These are phyloP conservation scores for Aplodontia rufa DNA, from an alignment of 2,113 vertebrate genomes.

Conservation along the genomic window DNA sequence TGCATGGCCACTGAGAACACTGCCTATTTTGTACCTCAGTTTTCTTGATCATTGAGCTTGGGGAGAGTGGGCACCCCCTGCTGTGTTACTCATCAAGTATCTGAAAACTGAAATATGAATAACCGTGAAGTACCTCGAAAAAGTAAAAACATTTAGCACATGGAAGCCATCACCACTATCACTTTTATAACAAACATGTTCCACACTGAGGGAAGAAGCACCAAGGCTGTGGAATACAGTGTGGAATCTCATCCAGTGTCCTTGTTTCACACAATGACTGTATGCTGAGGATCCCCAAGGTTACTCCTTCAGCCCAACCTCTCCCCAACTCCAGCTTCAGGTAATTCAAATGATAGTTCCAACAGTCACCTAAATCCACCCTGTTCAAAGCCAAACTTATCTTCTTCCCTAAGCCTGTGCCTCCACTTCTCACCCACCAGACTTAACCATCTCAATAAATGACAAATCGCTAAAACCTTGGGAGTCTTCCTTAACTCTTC, in stretches of 20 bases:
- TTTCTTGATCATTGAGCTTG: not conserved
- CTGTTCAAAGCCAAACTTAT: not conserved
- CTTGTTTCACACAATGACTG: not conserved
- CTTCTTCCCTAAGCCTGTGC: not conserved
- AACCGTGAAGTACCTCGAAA: not conserved
- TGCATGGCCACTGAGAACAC: not conserved
- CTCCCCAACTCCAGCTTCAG: not conserved
- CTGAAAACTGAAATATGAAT: not conserved
- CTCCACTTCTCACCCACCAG: not conserved
- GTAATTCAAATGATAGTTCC: not conserved
- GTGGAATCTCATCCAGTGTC: not conserved
- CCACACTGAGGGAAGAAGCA: not conserved
- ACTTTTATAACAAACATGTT: not conserved
- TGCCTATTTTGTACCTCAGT: not conserved
- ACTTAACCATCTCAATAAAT: not conserved
- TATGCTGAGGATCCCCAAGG: not conserved
- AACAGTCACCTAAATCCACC: not conserved
- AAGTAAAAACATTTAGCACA: not conserved
- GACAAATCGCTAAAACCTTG: not conserved
- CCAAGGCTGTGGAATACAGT: not conserved
- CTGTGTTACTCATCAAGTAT: not conserved
- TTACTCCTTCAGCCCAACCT: not conserved
- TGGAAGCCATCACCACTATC: not conserved
- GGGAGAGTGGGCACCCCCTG: not conserved
- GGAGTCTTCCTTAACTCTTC: not conserved